phyloP scores from a whole-genome alignment of 1,140 invertebrate genomes.

The Plodia interpunctella region DNA sequence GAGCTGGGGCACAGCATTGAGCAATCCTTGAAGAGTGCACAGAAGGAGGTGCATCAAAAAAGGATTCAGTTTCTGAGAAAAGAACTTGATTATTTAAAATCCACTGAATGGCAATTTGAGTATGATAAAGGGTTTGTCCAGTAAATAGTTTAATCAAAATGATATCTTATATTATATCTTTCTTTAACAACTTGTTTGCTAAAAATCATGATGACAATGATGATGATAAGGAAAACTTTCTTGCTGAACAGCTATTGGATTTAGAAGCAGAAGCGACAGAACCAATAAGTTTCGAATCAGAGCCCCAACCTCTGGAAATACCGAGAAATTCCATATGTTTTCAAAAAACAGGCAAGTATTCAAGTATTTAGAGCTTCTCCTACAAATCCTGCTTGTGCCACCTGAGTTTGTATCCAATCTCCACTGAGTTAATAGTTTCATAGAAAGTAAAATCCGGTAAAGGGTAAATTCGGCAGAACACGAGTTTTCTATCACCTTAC shows the following conservation, averaged over 20 bases:
- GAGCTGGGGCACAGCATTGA: constrained; percentile 53
- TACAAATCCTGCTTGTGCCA: too few relatives aligned
- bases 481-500: too few relatives aligned
- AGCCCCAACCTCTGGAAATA: constrained; percentile 19
- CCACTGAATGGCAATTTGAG: constrained; percentile 84
- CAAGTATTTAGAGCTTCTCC: too few relatives aligned
- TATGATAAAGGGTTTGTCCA: constrained; percentile 66
- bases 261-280: constrained; percentile 50
- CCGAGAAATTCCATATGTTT: constrained; percentile 43
- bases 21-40: constrained; percentile 50
- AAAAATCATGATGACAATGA: constrained; percentile 36
- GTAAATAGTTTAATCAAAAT: constrained; percentile 39
- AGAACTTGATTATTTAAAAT: constrained; percentile 82
- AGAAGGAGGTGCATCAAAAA: constrained; percentile 77
- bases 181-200: constrained; percentile 46
- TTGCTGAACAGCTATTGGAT: constrained; percentile 54
- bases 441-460: too few relatives aligned
- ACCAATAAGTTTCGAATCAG: constrained; percentile 22
- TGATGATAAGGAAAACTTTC: constrained; percentile 46
- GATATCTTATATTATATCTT: constrained; percentile 46
- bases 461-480: too few relatives aligned
- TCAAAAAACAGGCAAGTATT: constrained; percentile 48
- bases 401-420: too few relatives aligned
- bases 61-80: constrained; percentile 80
- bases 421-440: background rate